Conservation (phyloP, 2,888 invertebrate genomes). For the Ferrisia virgata region DNA sequence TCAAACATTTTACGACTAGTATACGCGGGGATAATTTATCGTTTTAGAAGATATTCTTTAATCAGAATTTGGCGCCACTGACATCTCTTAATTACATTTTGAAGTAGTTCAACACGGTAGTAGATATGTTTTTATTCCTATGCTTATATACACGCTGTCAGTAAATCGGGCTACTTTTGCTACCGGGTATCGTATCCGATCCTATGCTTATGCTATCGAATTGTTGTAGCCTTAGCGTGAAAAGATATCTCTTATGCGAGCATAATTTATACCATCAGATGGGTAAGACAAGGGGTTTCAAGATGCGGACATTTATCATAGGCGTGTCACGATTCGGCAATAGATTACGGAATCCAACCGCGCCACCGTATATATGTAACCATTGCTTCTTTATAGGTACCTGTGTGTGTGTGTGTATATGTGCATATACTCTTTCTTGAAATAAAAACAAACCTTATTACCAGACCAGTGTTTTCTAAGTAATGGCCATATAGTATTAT, state of each 20-base stretch:
- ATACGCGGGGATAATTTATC: constrained; percentile 35
- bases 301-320: constrained; percentile 44
- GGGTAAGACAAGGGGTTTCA: constrained; percentile 39
- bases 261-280: constrained; percentile 40
- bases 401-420: too few species aligned
- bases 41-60: constrained; percentile 37
- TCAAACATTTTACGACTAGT: constrained; percentile 34
- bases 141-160: constrained; percentile 26
- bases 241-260: constrained; percentile 37
- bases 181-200: constrained; percentile 41
- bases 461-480: background rate
- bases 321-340: constrained; percentile 44
- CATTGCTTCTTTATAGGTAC: background rate
- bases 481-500: background rate
- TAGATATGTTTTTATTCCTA: constrained; percentile 24
- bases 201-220: too few species aligned
- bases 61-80: constrained; percentile 44
- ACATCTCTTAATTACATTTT: constrained; percentile 40
- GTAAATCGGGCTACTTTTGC: constrained; percentile 33
- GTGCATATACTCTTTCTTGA: background rate
- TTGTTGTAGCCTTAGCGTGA: too few species aligned
- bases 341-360: constrained; percentile 43
- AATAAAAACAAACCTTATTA: constrained; percentile 24
- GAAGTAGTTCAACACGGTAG: constrained; percentile 37
- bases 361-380: constrained; percentile 33